Evolutionary conservation across 2,888 invertebrate genomes (phyloP).

Genomic region (Boloria euphrosyne): DNA sequence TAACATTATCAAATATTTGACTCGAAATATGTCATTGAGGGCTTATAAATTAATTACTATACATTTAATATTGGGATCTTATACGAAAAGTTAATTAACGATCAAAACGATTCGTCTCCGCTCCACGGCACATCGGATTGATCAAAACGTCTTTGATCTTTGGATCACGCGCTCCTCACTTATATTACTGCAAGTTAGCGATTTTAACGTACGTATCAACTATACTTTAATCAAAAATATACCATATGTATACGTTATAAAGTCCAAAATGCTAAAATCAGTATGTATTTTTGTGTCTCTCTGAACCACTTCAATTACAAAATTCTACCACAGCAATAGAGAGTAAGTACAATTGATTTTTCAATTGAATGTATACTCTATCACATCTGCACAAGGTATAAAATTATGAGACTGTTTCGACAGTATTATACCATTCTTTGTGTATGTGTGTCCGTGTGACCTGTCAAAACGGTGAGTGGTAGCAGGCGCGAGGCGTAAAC

Average conservation of each 20-base stretch:
- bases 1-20: slow-evolving; percentile 17
- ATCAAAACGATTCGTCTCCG: slow-evolving; percentile 59
- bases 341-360: background rate
- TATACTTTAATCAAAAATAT: slow-evolving; percentile 18
- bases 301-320: background rate
- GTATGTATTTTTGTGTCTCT: background rate
- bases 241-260: slow-evolving; percentile 25
- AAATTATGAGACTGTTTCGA: slow-evolving; percentile 33
- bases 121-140: slow-evolving; percentile 59
- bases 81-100: slow-evolving; percentile 51
- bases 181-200: slow-evolving; percentile 65
- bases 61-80: slow-evolving; percentile 34
- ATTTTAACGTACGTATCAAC: slow-evolving; percentile 50
- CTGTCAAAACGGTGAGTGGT: slow-evolving; percentile 75
- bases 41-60: slow-evolving; percentile 31
- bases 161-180: slow-evolving; percentile 75
- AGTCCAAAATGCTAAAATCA: slow-evolving; percentile 25
- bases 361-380: slow-evolving; percentile 39
- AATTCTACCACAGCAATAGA: slow-evolving; percentile 6
- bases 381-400: background rate
- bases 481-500: slow-evolving; percentile 74
- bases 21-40: slow-evolving; percentile 2
- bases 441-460: slow-evolving; percentile 51
- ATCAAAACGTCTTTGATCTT: slow-evolving; percentile 76
- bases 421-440: slow-evolving; percentile 32